A percentile compares a stretch with the other conserved stretches of the same genome.
These are phyloP conservation scores for Lepus europaeus DNA, from an alignment of 2,113 vertebrate species.

Conservation along the genomic window DNA sequence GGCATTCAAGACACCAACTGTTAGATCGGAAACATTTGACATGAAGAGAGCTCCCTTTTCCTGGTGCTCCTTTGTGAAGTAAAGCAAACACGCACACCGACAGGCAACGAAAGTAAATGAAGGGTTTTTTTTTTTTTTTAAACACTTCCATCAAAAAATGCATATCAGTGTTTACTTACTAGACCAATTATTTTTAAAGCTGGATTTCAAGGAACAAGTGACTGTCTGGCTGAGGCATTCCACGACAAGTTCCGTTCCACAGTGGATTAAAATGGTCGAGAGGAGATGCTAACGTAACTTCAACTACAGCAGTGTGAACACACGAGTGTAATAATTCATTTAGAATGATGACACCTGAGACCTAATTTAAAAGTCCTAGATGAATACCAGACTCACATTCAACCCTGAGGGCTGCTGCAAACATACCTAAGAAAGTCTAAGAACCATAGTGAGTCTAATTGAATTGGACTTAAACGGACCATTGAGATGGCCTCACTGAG, in stretches of 20 bases:
- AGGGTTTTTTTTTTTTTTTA: background rate
- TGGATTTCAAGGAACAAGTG: constrained; percentile 84
- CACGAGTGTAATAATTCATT: constrained; percentile 92
- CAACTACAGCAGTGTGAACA: constrained; percentile 89
- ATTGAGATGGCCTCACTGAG: constrained; percentile 90
- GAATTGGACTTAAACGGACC: constrained; percentile 93
- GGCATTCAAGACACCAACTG: background rate
- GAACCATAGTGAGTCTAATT: constrained; percentile 92
- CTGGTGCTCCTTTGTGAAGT: constrained; percentile 13
- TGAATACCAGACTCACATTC: constrained; percentile 91
- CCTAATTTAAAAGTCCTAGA: constrained; percentile 93
- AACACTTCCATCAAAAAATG: constrained; percentile 59
- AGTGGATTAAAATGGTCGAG: constrained; percentile 88
- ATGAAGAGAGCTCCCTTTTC: constrained; percentile 54
- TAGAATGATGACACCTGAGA: constrained; percentile 92
- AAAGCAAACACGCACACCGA: constrained; percentile 17
- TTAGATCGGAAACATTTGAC: constrained; percentile 64
- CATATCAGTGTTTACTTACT: constrained; percentile 73
- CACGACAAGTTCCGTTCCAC: constrained; percentile 83
- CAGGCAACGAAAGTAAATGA: constrained; percentile 23
- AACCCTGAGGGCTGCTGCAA: constrained; percentile 91
- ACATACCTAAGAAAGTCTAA: constrained; percentile 91
- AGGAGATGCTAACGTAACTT: constrained; percentile 89
- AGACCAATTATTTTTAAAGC: constrained; percentile 84
- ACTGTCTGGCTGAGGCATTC: constrained; percentile 86